Evolutionary conservation across 2,888 invertebrate genomes (phyloP), one percentile per base, ranked within the genome.

Genomic region (Netelia fuscicornis): DNA sequence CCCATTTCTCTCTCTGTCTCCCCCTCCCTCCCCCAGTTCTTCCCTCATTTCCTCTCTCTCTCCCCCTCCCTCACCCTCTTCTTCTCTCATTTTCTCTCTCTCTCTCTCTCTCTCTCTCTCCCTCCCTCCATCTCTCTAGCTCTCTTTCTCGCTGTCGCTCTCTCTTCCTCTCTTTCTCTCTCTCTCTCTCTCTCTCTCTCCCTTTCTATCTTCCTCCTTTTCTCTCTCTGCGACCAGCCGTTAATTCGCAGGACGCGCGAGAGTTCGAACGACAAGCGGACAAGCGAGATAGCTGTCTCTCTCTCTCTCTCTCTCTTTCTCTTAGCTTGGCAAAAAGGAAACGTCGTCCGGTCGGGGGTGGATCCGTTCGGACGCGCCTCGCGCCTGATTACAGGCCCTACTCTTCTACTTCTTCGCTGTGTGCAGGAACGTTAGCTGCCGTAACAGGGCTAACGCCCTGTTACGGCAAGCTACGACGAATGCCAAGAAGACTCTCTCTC

Each of bases 331-430:
- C n/a, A 17, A 62, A 70, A 52, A 52, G 30, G 42, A 58, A 60
- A 75, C 72, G 72, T 78, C 71, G 70, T 81, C 68, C 64, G 70
- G 56, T 75, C 37, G 85, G 71, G 85, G 78, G 81, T 81, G 83
- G 80, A 64, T 71, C 76, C 65, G 60, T 60, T 71, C 77, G 83
- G 85, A 83, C 80, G 85, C 76, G 80, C 81, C 77, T 78, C 83
- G 62, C 70, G 85, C 77, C 74, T 85, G 86, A 86, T 86, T 86
- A 86, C 80, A 86, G 85, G 67, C 85, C 81, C 65, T 58, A 30
- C 48, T 60, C 65, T 84, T 78, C 67, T 77, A 44, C 25, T n/a
- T 60, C 42, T 48, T 42, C 52, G 10, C 13, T 48, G 13, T 11
- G 13, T 48, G 13, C 13, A 48, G 2, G 2, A 30, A 30, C 30